Base-by-base conservation (phyloP, 2,888 invertebrate species). In the Phragmatobia fuliginosa region DNA sequence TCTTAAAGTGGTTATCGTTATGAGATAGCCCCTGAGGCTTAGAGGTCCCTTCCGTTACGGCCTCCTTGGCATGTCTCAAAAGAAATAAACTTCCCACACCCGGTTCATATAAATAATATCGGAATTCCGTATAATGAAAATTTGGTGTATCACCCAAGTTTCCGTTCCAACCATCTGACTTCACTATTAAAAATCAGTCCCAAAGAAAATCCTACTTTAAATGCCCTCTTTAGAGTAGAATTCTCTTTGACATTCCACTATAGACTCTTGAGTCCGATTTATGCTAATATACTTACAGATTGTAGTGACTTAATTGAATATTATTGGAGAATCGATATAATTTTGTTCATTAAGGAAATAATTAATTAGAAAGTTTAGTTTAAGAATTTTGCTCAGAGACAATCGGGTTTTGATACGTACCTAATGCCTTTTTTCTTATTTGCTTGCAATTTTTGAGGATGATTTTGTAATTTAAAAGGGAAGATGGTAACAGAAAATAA, bases 121-220 rank as follows among this genome's bases (percentile, higher is more conserved):
- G 65, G 68, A 66, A 70, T 81, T 77, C 66, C 69, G 77, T 72
- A 61, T 71, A 72, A 76, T 72, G 61, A 67, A 74, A 70, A 73
- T 74, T 74, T 74, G 67, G 66, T 73, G 62, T 69, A 72, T 74
- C 49, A 67, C 59, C 59, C 18, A 63, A 66, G 66, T 70, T 67
- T 70, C 66, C 49, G 32, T 63, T 62, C 59, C 62, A 60, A 63
- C 66, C 45, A 66, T 41, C 56, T 49, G 59, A 66, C 6, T 63
- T 70, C 70, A 63, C 33, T 58, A 62, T 33, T 67, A 62, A 61
- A 56, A 67, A 52, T 4, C 62, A 32, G 61, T 61, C 16, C 28
- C 38, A 49, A 49, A 28, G 60, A 66, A 59, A 58, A 45, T 62
- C 33, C 41, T 59, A 66, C 59, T 66, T 63, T 67, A 63, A 38